phyloP scores from a whole-genome alignment of 2,888 invertebrate species.

The Pristionchus mayeri region DNA sequence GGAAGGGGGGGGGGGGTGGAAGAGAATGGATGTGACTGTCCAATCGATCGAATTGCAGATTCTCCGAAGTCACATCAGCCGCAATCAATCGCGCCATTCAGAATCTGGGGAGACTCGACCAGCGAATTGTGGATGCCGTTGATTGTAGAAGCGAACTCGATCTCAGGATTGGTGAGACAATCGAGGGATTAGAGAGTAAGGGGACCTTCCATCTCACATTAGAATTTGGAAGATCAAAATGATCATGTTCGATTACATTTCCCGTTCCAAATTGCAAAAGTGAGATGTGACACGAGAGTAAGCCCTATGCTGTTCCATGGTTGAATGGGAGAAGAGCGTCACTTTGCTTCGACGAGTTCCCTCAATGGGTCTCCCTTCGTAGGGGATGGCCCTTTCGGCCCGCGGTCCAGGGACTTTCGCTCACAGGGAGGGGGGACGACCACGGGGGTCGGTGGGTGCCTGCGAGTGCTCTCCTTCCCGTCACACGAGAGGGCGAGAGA shows the following conservation, averaged over 20 bases:
- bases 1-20: background rate
- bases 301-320: slow-evolving; percentile 68
- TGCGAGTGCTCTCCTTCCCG: slow-evolving; percentile 69
- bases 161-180: slow-evolving; percentile 86
- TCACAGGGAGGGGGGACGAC: slow-evolving; percentile 59
- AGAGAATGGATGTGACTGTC: background rate
- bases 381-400: slow-evolving; percentile 66
- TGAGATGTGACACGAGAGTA: slow-evolving; percentile 56
- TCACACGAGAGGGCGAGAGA: slow-evolving; percentile 53
- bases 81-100: slow-evolving; percentile 88
- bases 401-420: slow-evolving; percentile 70
- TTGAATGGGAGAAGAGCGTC: slow-evolving; percentile 55
- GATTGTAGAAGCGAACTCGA: slow-evolving; percentile 87
- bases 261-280: background rate
- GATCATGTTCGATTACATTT: no score
- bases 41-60: slow-evolving; percentile 78
- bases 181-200: no score
- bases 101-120: slow-evolving; percentile 87
- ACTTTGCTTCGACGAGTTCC: slow-evolving; percentile 68
- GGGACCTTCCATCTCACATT: no score
- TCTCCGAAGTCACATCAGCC: slow-evolving; percentile 93
- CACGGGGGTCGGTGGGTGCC: slow-evolving; percentile 62
- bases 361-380: slow-evolving; percentile 58
- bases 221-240: no score
- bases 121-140: slow-evolving; percentile 87